Evolutionary conservation across 1,140 invertebrate species (phyloP).

Genomic region (Eurytemora carolleeae): DNA sequence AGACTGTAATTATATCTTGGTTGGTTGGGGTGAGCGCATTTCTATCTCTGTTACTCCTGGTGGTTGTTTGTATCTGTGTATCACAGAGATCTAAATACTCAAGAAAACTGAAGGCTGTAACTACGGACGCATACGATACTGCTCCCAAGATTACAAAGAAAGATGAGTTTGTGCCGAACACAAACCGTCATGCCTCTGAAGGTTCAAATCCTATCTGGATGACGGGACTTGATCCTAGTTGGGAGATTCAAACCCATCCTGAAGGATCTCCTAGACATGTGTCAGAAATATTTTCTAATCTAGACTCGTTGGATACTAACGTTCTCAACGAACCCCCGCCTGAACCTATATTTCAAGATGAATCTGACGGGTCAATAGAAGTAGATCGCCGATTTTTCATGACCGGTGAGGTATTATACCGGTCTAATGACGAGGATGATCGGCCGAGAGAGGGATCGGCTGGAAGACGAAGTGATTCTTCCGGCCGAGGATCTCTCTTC

Average conservation of each 20-base stretch:
- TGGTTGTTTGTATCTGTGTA: conserved; percentile 54
- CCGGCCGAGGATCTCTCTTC: too few species aligned
- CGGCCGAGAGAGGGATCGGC: too few species aligned
- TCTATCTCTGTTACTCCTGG: conserved; percentile 47
- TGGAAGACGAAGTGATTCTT: too few species aligned
- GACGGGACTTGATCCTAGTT: conserved; percentile 57
- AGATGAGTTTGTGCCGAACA: conserved; percentile 49
- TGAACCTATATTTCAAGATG: too few species aligned
- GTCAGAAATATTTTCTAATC: conserved; percentile 1
- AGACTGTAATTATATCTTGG: conserved; percentile 39
- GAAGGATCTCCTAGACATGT: conserved; percentile 34
- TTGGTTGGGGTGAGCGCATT: conserved; percentile 55
- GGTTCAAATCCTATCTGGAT: conserved; percentile 90
- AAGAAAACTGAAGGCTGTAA: conserved; percentile 73
- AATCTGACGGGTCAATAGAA: too few species aligned
- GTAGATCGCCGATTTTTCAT: too few species aligned
- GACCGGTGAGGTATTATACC: too few species aligned
- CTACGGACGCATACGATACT: conserved; percentile 22
- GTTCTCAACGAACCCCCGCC: conserved; percentile 7
- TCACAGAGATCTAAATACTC: conserved; percentile 61
- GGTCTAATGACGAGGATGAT: too few species aligned
- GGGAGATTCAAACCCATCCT: conserved; percentile 81
- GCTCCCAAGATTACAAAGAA: neutral
- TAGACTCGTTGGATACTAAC: conserved; percentile 12
- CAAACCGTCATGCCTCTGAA: conserved; percentile 77